Base-by-base conservation (phyloP, 2,888 invertebrate genomes). In the Dicyrtoma fusca region DNA sequence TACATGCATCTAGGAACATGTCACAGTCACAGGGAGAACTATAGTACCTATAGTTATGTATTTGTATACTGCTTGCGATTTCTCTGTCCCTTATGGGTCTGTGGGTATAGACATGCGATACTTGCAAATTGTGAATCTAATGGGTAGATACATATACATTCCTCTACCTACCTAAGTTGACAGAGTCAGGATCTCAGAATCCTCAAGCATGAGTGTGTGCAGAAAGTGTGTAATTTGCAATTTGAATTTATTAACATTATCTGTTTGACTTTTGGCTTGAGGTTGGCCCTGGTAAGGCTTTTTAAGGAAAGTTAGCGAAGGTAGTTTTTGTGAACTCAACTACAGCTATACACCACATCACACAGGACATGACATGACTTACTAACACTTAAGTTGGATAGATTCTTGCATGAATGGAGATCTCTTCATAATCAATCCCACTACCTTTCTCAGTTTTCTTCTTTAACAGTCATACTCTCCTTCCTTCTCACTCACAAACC, bases 241-340 rank as follows among this genome's bases (percentile, higher is more conserved):
- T 57, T 57, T 57, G 57, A 23, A 57, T 57, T 57, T 10, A 25
- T 14, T 26, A 57, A 25, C n/a, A 49, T 4, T 49, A 49, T n/a
- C n/a, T 49, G 3, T 49, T 8, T 14, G 17, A 3, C 17, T 21
- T 57, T 57, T 57, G 57, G 57, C 23, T 57, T 57, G 25, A 57
- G 57, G 57, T 26, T 66, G 66, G 66, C 66, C 66, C 26, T 66
- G 66, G 55, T 11, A 53, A 42, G 21, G 42, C 66, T 66, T 66
- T 62, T 66, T 66, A 66, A 23, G 66, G 66, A 23, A 66, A 47
- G 45, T 19, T 45, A 53, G 42, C 55, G 66, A 66, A 66, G 53
- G 51, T 51, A 51, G 26, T 34, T 66, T n/a, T 25, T 61, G n/a
- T 26, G 42, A 19, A 19, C 11, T 23, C 8, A 57, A 6, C 11